Evolutionary conservation across 2,888 invertebrate species (phyloP).

Genomic region (Eilema depressum): DNA sequence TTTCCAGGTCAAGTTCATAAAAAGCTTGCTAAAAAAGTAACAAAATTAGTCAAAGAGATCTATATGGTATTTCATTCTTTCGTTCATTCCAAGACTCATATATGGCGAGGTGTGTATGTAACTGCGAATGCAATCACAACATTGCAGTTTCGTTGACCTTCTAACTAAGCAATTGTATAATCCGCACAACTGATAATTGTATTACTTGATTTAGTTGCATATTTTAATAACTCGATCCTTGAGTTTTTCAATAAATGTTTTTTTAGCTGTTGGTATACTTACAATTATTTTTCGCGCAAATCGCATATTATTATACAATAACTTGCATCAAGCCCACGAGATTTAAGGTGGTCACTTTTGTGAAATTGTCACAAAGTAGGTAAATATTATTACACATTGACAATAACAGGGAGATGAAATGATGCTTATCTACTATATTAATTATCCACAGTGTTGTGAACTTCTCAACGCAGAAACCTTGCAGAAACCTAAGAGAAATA

Average conservation of each 20-base stretch:
- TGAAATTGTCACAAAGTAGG: not conserved
- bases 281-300: conserved; percentile 29
- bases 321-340: conserved; percentile 37
- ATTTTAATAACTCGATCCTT: not conserved
- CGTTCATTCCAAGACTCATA: no score
- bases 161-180: not conserved
- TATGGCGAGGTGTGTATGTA: not conserved
- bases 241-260: not conserved
- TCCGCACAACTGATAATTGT: not conserved
- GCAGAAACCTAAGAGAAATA: no score
- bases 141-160: not conserved
- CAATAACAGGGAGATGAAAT: no score
- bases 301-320: no score
- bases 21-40: no score
- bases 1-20: no score
- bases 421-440: no score
- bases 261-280: conserved; percentile 16
- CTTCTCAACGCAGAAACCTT: no score
- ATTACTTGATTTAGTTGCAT: not conserved
- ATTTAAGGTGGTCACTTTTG: conserved; percentile 27
- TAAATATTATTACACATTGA: no score
- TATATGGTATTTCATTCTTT: no score
- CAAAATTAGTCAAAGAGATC: no score
- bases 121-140: not conserved
- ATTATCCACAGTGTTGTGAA: no score